Evolutionary conservation across 1,140 invertebrate species (phyloP).

Genomic region (Drosophila teissieri): DNA sequence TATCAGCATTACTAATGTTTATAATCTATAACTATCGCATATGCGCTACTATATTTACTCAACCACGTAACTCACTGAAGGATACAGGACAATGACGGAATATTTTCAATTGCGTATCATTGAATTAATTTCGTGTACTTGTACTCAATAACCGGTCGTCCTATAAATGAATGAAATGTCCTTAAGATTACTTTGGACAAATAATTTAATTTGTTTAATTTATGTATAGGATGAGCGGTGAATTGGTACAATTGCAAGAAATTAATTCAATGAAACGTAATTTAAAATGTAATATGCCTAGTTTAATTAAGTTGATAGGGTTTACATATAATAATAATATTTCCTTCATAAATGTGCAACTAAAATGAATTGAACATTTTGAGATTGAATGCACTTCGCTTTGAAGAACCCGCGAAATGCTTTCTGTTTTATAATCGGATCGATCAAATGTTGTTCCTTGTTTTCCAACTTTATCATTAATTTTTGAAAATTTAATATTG

Average conservation of each 20-base stretch:
- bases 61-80: conserved; percentile 16
- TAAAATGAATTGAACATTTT: too few relatives aligned
- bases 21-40: conserved; percentile 43
- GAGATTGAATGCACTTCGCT: too few relatives aligned
- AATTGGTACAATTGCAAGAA: too few relatives aligned
- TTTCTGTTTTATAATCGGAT: too few relatives aligned
- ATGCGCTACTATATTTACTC: conserved; percentile 19
- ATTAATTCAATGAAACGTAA: not conserved
- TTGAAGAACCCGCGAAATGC: too few relatives aligned
- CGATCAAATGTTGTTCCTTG: conserved; percentile 7
- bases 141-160: conserved; percentile 8
- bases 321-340: too few relatives aligned
- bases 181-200: conserved; percentile 1
- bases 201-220: too few relatives aligned
- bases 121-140: conserved; percentile 16
- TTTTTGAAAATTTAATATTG: not conserved
- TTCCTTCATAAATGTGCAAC: too few relatives aligned
- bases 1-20: conserved; percentile 66
- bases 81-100: conserved; percentile 5
- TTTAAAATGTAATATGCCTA: not conserved
- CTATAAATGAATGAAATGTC: conserved; percentile 19
- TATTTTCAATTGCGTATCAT: conserved; percentile 3
- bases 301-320: too few relatives aligned
- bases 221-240: not conserved
- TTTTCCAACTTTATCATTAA: not conserved